These are phyloP conservation scores for Cyclura pinguis DNA, from an alignment of 2,797 vertebrate species.

Conservation along the genomic window DNA sequence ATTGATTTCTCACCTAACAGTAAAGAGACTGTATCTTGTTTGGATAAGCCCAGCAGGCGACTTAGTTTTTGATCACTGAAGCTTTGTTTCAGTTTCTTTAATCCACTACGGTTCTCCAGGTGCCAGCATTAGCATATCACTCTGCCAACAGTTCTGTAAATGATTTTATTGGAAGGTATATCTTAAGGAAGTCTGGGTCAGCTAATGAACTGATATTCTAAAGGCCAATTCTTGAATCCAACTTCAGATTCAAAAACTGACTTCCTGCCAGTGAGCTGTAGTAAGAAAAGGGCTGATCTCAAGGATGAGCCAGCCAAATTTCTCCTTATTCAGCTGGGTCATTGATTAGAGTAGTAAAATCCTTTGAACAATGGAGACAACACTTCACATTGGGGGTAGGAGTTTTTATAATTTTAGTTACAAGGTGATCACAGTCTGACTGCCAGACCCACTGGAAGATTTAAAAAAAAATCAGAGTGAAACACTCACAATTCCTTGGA, in stretches of 20 bases:
- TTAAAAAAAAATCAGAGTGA: background rate
- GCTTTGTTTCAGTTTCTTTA: constrained; percentile 48
- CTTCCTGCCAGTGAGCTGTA: background rate
- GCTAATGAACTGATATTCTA: background rate
- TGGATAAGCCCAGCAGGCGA: constrained; percentile 35
- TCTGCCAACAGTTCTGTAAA: background rate
- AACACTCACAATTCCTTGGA: too few species aligned
- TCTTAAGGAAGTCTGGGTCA: background rate
- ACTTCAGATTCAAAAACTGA: background rate
- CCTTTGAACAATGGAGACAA: too few species aligned
- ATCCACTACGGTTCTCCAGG: constrained; percentile 33
- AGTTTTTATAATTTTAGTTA: too few species aligned
- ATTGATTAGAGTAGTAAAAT: background rate
- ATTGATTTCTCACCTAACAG: constrained; percentile 38
- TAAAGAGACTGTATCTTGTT: constrained; percentile 35
- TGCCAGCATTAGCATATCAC: constrained; percentile 12
- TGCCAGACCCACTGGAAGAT: background rate
- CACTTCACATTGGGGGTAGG: too few species aligned
- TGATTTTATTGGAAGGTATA: background rate
- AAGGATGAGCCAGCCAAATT: background rate
- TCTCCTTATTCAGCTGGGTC: constrained; percentile 6
- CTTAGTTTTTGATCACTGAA: constrained; percentile 38
- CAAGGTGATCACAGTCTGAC: too few species aligned
- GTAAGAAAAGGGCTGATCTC: background rate
- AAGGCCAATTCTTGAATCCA: background rate